Evolutionary conservation across 2,888 invertebrate species (phyloP).

Genomic region (Amiota communis): DNA sequence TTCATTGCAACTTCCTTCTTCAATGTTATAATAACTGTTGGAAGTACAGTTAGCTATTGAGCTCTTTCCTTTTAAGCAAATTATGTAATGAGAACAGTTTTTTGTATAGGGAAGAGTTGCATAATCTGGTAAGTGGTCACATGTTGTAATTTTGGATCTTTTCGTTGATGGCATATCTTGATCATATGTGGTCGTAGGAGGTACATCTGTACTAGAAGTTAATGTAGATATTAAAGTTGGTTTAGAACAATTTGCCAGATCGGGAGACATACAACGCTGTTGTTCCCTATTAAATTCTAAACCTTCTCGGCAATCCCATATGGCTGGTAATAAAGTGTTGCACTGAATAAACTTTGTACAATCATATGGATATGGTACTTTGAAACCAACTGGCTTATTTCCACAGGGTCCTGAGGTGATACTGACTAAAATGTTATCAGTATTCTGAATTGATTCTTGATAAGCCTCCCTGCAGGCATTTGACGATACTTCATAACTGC

Average conservation of each 20-base stretch:
- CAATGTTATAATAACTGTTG: constrained; percentile 47
- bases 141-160: not conserved
- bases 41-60: constrained; percentile 61
- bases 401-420: constrained; percentile 56
- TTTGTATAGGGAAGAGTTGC: constrained; percentile 29
- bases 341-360: constrained; percentile 6
- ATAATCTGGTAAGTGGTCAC: constrained; percentile 18
- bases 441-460: constrained; percentile 37
- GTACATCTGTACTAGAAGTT: constrained; percentile 23
- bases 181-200: not conserved
- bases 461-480: constrained; percentile 58
- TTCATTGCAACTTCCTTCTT: constrained; percentile 30
- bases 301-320: constrained; percentile 47
- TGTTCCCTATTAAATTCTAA: constrained; percentile 53
- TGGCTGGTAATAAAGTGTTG: constrained; percentile 49
- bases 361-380: constrained; percentile 37
- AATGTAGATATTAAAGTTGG: constrained; percentile 1
- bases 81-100: constrained; percentile 39
- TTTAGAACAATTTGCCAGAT: constrained; percentile 51
- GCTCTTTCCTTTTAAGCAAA: constrained; percentile 59
- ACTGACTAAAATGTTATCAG: constrained; percentile 49
- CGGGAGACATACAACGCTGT: constrained; percentile 51
- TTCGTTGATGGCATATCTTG: not conserved
- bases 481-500: constrained; percentile 53
- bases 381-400: constrained; percentile 37